These are phyloP conservation scores for Nymphalis c-album DNA, from an alignment of 2,888 invertebrate species.

Conservation along the genomic window DNA sequence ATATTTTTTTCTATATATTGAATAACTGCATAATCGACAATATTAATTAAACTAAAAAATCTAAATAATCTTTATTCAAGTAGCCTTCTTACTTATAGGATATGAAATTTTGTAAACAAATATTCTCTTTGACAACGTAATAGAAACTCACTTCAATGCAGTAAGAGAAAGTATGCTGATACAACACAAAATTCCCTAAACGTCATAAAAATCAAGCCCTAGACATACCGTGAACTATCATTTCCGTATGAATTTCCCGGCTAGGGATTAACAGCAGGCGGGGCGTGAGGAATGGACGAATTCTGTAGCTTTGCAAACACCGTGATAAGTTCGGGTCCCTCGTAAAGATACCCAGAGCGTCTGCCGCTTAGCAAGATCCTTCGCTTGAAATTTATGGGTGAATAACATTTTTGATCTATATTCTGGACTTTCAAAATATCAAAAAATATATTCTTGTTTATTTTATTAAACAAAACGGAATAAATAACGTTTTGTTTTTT, in stretches of 20 bases:
- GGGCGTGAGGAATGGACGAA: constrained; percentile 19
- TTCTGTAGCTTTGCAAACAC: constrained; percentile 21
- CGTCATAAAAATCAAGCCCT: constrained; percentile 39
- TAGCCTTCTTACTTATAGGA: too few species aligned
- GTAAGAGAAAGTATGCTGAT: not conserved
- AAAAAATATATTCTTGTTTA: too few species aligned
- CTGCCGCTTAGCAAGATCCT: not conserved
- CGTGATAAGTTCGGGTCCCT: constrained; percentile 22
- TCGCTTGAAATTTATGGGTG: constrained; percentile 6
- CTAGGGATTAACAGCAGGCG: constrained; percentile 39
- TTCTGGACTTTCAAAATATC: too few species aligned
- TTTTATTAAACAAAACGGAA: too few species aligned
- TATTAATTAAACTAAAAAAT: too few species aligned
- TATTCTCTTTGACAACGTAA: too few species aligned
- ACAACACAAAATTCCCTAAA: constrained; percentile 26
- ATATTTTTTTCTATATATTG: too few species aligned
- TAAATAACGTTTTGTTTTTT: too few species aligned
- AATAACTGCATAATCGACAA: too few species aligned
- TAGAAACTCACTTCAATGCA: not conserved
- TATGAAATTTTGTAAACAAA: too few species aligned
- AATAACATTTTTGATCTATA: too few species aligned
- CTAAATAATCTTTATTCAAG: too few species aligned
- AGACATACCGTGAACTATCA: constrained; percentile 40
- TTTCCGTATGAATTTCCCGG: constrained; percentile 47
- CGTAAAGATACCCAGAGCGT: constrained; percentile 19